Evolutionary conservation across 2,888 invertebrate species (phyloP).

Genomic region (Oligia fasciuncula): DNA sequence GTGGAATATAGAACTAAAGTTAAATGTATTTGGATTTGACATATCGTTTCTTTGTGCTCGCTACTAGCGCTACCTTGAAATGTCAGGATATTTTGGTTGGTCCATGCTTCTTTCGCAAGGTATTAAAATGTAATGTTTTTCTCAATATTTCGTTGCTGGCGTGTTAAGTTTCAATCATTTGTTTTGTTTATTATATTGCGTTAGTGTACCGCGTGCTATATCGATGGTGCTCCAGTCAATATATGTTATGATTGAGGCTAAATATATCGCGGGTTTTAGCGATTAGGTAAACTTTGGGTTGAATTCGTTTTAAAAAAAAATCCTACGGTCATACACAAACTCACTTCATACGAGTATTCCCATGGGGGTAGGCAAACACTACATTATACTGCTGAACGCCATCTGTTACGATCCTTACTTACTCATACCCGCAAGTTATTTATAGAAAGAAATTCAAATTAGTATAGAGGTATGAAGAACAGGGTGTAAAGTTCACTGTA

Average conservation of each 20-base stretch:
- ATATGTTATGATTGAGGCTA: slow-evolving; percentile 1
- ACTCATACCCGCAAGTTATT: too few relatives aligned
- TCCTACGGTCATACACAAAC: too few relatives aligned
- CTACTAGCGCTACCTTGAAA: slow-evolving; percentile 12
- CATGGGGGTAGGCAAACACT: too few relatives aligned
- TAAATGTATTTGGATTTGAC: neutral
- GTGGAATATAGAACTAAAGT: slow-evolving; percentile 28
- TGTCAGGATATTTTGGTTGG: slow-evolving; percentile 3
- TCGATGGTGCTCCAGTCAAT: slow-evolving; percentile 8
- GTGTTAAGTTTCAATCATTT: slow-evolving; percentile 51
- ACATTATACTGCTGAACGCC: too few relatives aligned
- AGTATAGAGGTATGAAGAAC: neutral
- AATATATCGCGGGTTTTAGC: neutral
- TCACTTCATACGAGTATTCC: too few relatives aligned
- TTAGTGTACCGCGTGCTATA: slow-evolving; percentile 24
- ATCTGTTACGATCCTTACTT: too few relatives aligned
- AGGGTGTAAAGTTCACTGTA: too few relatives aligned
- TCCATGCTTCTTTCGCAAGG: slow-evolving; percentile 13
- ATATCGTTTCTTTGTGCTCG: neutral
- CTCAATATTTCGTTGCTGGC: slow-evolving; percentile 37
- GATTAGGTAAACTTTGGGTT: neutral
- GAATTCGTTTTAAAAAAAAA: neutral
- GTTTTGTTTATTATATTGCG: slow-evolving; percentile 49
- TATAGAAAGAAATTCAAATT: neutral
- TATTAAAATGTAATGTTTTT: slow-evolving; percentile 37